Evolutionary conservation across 2,113 vertebrate species (phyloP), one percentile per base, ranked within the genome.

Genomic region (Lagopus leucura): DNA sequence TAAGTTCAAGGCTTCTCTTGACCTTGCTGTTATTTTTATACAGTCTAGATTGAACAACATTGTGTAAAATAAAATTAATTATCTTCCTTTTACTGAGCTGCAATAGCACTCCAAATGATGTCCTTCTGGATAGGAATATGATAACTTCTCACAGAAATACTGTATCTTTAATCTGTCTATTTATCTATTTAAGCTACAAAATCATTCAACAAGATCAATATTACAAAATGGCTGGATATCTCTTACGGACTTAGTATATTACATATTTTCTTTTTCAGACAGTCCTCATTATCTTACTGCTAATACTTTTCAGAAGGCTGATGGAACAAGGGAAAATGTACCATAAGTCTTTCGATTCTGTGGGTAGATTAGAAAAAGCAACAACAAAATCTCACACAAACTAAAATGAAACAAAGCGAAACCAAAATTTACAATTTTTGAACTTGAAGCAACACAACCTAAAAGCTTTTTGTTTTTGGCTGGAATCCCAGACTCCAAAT

Each of bases 401-500:
- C 30, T 19, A 57, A 57, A 95, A 94, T 30, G 40, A 38, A 25
- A 27, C 78, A 78, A 93, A 95, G 78, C 55, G 18, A 38, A 36
- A 27, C 78, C 78, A 78, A 91, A 95, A 80, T 42, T 94, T 96
- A 73, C 91, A 67, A 91, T 96, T 96, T 96, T 97, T 97, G 92
- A 94, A 97, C 96, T 97, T 94, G 93, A 96, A 96, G 88, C 69
- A 92, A 86, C 27, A 70, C 69, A 95, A 89, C 50, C 80, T 91
- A 96, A 97, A 97, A 97, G 85, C 92, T 97, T 97, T 97, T 96
- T 96, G 22, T 86, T 95, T 86, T 91, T 98, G 97, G 97, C 97
- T 78, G 84, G 61, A 94, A 54, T 97, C 97, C 97, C 96, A 97
- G 97, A 94, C 61, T 96, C 87, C 67, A 94, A 95, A 88, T 94